phyloP scores from a whole-genome alignment of 2,888 invertebrate species.

The Minunthozetes semirufus region DNA sequence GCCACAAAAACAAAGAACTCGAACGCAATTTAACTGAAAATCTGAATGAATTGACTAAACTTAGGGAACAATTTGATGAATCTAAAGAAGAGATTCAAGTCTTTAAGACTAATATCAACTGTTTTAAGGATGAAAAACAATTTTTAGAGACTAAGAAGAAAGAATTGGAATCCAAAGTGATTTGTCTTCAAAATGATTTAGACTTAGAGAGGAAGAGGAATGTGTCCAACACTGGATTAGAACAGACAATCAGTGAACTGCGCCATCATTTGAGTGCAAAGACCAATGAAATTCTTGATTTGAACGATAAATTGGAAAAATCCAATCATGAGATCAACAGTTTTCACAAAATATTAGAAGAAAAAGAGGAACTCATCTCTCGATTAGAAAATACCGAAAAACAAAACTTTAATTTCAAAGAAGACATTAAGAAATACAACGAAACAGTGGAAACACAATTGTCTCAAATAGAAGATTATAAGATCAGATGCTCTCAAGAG shows the following conservation, averaged over 20 bases:
- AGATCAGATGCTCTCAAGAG: slow-evolving; percentile 2
- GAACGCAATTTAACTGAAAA: slow-evolving; percentile 28
- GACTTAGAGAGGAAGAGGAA: slow-evolving; percentile 11
- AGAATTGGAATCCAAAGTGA: slow-evolving; percentile 35
- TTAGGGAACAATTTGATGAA: slow-evolving; percentile 22
- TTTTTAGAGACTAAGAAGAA: background rate
- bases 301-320: slow-evolving; percentile 23
- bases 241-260: slow-evolving; percentile 15
- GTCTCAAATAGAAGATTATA: slow-evolving; percentile 1
- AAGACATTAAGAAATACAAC: slow-evolving; percentile 16
- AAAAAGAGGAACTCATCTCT: background rate
- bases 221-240: slow-evolving; percentile 6
- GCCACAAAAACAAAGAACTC: slow-evolving; percentile 8
- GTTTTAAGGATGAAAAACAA: slow-evolving; percentile 19
- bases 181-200: slow-evolving; percentile 32
- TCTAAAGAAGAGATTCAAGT: slow-evolving; percentile 24
- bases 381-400: background rate
- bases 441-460: slow-evolving; percentile 24
- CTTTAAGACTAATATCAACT: background rate
- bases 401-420: background rate
- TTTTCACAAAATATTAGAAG: background rate
- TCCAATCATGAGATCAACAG: background rate
- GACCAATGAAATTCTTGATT: slow-evolving; percentile 26
- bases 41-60: slow-evolving; percentile 18
- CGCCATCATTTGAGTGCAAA: slow-evolving; percentile 26